A percentile compares a stretch with the other conserved stretches of the same genome.
Conservation (phyloP, 2,113 vertebrate species). For the Oceanites oceanicus region DNA sequence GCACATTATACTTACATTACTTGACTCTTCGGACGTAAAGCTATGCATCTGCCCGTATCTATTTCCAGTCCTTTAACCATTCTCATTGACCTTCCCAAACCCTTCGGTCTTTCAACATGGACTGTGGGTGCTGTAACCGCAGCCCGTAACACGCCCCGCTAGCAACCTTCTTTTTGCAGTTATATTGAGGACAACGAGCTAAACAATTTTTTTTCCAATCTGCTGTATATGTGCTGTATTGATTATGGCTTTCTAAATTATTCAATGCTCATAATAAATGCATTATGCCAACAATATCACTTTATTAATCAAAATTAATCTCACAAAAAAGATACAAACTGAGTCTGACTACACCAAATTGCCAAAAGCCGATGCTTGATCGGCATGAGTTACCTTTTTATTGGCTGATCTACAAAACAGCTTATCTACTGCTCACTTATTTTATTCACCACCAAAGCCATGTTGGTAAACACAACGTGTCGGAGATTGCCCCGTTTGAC, state of each 20-base stretch:
- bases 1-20: too few species aligned
- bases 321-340: neutral
- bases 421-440: neutral
- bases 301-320: neutral
- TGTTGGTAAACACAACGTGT: neutral
- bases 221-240: neutral
- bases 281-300: neutral
- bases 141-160: accelerated
- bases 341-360: neutral
- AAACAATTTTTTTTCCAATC: neutral
- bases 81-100: neutral
- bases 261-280: neutral
- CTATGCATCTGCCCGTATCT: accelerated
- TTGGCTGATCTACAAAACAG: neutral
- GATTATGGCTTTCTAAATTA: too few species aligned
- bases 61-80: neutral
- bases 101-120: neutral
- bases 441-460: neutral
- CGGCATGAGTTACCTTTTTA: neutral
- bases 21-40: neutral
- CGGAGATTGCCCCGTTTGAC: neutral
- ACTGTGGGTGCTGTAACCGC: accelerated
- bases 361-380: neutral
- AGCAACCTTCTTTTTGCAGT: neutral
- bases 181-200: accelerated